Evolutionary conservation across 2,797 vertebrate species (phyloP).

Genomic region (Sebastes paucispinis): DNA sequence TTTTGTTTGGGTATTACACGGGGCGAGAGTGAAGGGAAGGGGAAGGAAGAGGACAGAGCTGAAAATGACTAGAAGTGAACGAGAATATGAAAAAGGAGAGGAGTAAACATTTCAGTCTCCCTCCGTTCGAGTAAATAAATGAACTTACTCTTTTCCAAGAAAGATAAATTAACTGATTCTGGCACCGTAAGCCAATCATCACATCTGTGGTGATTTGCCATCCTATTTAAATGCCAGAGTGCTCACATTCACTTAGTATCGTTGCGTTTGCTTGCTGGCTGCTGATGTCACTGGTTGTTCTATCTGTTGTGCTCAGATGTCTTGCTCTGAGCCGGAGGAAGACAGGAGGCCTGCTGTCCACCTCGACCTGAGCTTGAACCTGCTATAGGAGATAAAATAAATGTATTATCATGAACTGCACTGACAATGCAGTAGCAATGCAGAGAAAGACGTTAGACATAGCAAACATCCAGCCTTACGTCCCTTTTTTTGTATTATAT

Average conservation of each 20-base stretch:
- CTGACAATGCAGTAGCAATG: not conserved
- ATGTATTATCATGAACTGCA: not conserved
- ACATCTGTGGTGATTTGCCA: not conserved
- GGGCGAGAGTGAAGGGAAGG: not conserved
- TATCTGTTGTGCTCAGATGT: not conserved
- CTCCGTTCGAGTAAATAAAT: not conserved
- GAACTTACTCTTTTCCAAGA: not conserved
- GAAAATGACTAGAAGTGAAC: not conserved
- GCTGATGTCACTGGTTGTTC: not conserved
- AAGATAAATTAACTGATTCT: not conserved
- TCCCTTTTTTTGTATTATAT: not conserved
- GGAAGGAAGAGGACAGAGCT: not conserved
- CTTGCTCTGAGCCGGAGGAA: not conserved
- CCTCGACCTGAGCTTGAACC: not conserved
- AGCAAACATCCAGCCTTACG: not conserved
- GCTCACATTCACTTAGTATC: not conserved
- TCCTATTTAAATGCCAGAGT: not conserved
- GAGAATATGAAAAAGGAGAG: not conserved
- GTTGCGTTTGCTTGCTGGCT: not conserved
- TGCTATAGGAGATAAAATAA: not conserved
- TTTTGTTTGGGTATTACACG: not conserved
- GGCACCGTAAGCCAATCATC: not conserved
- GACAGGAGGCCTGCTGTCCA: not conserved
- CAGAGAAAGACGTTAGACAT: not conserved
- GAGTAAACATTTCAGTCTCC: not conserved